Percentiles rank a stretch among this genome's conserved stretches.
Conservation (phyloP, 2,797 vertebrate genomes). For the Xiphorhynchus erythropygius region DNA sequence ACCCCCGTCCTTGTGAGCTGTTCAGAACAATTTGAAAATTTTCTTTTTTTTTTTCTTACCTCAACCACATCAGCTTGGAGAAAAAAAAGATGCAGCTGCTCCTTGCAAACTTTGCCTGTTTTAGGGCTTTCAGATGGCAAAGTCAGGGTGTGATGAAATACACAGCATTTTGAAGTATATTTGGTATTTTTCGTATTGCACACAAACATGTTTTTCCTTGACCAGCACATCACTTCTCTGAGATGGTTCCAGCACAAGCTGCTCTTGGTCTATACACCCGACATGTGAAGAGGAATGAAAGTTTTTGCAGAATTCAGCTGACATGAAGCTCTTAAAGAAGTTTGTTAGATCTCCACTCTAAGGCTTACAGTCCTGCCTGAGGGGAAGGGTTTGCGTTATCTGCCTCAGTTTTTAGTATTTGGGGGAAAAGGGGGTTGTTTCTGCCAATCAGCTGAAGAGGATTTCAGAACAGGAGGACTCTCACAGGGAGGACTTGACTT, state of each 20-base stretch:
- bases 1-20: accelerated
- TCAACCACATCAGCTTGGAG: neutral
- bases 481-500: neutral
- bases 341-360: neutral
- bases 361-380: neutral
- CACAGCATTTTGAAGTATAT: neutral
- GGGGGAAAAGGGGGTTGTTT: neutral
- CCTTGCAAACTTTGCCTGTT: neutral
- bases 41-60: neutral
- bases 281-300: neutral
- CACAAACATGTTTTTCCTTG: neutral
- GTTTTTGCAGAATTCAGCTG: neutral
- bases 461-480: neutral
- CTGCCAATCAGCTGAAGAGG: neutral
- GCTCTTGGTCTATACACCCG: neutral
- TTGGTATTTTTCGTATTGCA: neutral
- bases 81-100: accelerated
- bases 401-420: neutral
- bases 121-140: neutral
- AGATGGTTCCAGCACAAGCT: neutral
- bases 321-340: neutral
- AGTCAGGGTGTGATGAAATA: neutral
- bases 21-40: neutral
- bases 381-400: neutral
- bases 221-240: neutral